Evolutionary conservation across 2,888 invertebrate species (phyloP).

Genomic region (Tillus elongatus): DNA sequence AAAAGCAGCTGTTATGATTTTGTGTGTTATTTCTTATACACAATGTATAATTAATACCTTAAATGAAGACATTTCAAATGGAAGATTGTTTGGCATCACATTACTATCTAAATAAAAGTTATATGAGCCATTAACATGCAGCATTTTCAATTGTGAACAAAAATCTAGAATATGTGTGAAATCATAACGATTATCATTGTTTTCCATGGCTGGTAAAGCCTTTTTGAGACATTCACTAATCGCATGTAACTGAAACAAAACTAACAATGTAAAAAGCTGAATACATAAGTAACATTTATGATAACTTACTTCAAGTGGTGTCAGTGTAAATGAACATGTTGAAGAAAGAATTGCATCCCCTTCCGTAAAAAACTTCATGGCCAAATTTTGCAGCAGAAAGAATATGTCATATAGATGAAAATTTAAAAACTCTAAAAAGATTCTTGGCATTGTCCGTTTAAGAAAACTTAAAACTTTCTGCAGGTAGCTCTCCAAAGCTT

Average conservation of each 20-base stretch:
- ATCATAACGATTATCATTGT: slow-evolving; percentile 71
- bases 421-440: slow-evolving; percentile 75
- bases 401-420: slow-evolving; percentile 85
- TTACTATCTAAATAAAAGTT: slow-evolving; percentile 71
- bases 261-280: too few relatives aligned
- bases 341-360: slow-evolving; percentile 59
- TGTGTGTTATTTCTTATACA: too few relatives aligned
- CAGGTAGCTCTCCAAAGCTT: slow-evolving; percentile 73
- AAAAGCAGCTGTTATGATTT: background rate
- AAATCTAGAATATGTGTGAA: slow-evolving; percentile 88
- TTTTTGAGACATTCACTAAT: slow-evolving; percentile 80
- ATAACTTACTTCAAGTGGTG: slow-evolving; percentile 62
- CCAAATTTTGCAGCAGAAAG: slow-evolving; percentile 74
- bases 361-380: slow-evolving; percentile 65
- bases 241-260: slow-evolving; percentile 67
- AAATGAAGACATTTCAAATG: slow-evolving; percentile 76
- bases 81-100: slow-evolving; percentile 68
- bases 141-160: slow-evolving; percentile 61
- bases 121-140: slow-evolving; percentile 59
- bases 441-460: slow-evolving; percentile 69
- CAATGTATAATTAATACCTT: slow-evolving; percentile 48
- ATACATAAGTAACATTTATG: too few relatives aligned
- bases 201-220: slow-evolving; percentile 73
- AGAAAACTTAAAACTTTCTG: slow-evolving; percentile 66
- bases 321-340: slow-evolving; percentile 56